phyloP scores from a whole-genome alignment of 2,113 vertebrate genomes.

The Pterophyllum scalare region DNA sequence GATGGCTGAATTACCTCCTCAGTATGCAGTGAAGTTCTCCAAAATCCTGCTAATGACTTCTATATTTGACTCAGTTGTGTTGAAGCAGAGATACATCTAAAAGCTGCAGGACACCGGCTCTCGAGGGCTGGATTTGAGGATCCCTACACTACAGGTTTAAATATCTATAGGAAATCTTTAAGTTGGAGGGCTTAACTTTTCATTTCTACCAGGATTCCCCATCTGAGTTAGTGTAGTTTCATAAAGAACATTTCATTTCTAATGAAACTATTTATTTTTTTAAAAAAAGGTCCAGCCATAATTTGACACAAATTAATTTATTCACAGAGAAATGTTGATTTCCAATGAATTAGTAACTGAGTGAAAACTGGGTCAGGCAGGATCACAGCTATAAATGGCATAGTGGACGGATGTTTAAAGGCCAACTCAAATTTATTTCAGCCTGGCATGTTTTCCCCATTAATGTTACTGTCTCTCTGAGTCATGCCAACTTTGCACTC shows the following conservation, averaged over 20 bases:
- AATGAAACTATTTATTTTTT: too few relatives aligned
- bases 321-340: slow-evolving; percentile 50
- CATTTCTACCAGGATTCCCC: background rate
- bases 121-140: too few relatives aligned
- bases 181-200: too few relatives aligned
- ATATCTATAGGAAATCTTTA: too few relatives aligned
- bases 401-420: slow-evolving; percentile 2
- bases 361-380: slow-evolving; percentile 22
- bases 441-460: background rate
- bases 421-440: background rate
- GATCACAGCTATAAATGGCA: slow-evolving; percentile 28
- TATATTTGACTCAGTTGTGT: too few relatives aligned
- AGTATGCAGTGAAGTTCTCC: too few relatives aligned
- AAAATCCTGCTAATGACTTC: too few relatives aligned
- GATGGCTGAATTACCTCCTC: too few relatives aligned
- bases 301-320: slow-evolving; percentile 57
- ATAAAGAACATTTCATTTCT: background rate
- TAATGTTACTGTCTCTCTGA: background rate
- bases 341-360: slow-evolving; percentile 23
- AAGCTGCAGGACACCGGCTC: too few relatives aligned
- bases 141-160: background rate
- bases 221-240: background rate
- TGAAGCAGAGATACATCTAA: too few relatives aligned
- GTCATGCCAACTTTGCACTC: background rate
- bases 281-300: background rate